These are phyloP conservation scores for Narcine bancroftii DNA, from an alignment of 2,113 vertebrate genomes.

Conservation along the genomic window DNA sequence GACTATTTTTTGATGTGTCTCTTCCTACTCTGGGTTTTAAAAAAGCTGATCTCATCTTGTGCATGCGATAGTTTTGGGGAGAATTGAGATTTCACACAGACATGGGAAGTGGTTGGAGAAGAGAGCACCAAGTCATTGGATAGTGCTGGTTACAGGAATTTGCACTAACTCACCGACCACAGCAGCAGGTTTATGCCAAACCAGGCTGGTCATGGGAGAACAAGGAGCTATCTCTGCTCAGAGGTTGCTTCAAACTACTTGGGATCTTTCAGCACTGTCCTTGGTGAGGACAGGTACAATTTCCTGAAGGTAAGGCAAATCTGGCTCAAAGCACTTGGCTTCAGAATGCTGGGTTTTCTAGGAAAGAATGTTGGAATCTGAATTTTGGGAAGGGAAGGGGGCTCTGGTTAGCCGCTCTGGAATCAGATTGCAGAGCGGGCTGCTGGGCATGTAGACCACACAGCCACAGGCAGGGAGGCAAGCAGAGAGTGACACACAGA, in stretches of 20 bases:
- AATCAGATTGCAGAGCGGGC: too few relatives aligned
- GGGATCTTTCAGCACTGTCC: neutral
- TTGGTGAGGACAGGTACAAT: neutral
- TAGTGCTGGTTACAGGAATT: neutral
- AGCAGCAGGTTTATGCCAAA: neutral
- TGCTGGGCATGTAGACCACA: neutral
- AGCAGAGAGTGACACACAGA: too few relatives aligned
- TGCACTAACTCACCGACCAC: neutral
- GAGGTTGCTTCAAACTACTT: neutral
- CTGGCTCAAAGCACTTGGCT: too few relatives aligned
- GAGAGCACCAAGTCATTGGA: neutral
- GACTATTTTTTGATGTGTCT: too few relatives aligned
- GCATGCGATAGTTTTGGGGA: neutral
- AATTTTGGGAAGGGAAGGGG: neutral
- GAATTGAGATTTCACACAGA: neutral
- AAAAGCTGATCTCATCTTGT: neutral
- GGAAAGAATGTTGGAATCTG: neutral
- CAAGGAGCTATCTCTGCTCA: neutral
- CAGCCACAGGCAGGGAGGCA: neutral
- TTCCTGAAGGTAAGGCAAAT: neutral
- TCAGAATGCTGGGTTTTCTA: neutral
- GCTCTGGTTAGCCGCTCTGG: too few relatives aligned
- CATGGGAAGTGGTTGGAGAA: constrained; percentile 8
- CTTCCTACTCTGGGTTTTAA: neutral
- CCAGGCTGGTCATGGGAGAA: neutral